phyloP scores from a whole-genome alignment of 2,113 vertebrate genomes.

The Petaurus breviceps region DNA sequence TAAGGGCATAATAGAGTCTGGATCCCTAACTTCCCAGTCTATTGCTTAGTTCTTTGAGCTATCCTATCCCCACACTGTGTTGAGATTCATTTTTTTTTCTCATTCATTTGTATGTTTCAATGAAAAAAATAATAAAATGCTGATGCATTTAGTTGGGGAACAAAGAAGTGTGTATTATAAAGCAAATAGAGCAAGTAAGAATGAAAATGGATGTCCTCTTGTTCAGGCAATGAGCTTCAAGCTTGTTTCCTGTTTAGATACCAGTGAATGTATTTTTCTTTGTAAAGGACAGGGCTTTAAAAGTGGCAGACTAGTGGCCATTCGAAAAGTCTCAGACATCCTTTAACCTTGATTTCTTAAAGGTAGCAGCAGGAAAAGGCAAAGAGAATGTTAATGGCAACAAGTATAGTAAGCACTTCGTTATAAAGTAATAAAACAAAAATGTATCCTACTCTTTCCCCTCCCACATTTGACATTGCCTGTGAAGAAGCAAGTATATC shows the following conservation, averaged over 20 bases:
- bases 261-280: neutral
- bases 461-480: rapidly evolving
- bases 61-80: neutral
- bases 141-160: neutral
- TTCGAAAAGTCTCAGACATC: no score
- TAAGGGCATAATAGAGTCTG: rapidly evolving
- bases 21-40: no score
- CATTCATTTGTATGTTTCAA: neutral
- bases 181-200: no score
- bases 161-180: rapidly evolving
- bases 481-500: neutral
- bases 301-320: no score
- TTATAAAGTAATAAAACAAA: neutral
- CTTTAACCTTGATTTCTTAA: rapidly evolving
- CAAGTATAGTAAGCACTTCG: neutral
- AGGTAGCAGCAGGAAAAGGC: neutral
- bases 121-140: neutral
- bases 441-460: neutral
- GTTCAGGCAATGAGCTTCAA: neutral
- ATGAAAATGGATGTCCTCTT: neutral
- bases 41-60: neutral
- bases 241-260: neutral
- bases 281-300: neutral
- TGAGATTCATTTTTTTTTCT: neutral
- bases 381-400: neutral